phyloP scores from a whole-genome alignment of 2,888 invertebrate species.

The Camponotus fellah region DNA sequence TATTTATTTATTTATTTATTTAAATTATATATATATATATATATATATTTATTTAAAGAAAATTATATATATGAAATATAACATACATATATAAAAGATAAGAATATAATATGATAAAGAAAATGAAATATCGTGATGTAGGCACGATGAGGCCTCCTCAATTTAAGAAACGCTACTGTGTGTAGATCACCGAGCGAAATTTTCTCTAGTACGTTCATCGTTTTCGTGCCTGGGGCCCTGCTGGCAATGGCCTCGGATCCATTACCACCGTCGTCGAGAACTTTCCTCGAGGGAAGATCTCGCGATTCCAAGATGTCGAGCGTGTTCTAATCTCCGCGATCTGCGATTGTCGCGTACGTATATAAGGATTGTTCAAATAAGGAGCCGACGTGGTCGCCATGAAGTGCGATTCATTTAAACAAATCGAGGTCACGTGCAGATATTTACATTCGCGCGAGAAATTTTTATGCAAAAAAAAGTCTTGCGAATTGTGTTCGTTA shows the following conservation, averaged over 20 bases:
- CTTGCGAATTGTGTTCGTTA: not conserved
- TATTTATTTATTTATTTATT: no score
- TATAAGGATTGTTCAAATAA: constrained; percentile 39
- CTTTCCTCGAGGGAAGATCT: constrained; percentile 58
- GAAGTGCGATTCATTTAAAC: not conserved
- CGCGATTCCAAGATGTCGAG: constrained; percentile 63
- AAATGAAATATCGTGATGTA: constrained; percentile 9
- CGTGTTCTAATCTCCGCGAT: constrained; percentile 54
- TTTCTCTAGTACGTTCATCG: constrained; percentile 64
- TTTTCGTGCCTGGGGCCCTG: constrained; percentile 28
- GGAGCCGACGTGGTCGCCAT: not conserved
- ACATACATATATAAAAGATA: not conserved
- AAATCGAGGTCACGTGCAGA: not conserved
- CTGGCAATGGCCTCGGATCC: constrained; percentile 58
- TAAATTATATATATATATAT: not conserved
- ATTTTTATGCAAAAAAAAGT: not conserved
- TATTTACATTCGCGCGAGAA: constrained; percentile 1
- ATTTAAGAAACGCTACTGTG: constrained; percentile 37
- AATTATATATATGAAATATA: no score
- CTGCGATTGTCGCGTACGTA: constrained; percentile 27
- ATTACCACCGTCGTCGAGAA: constrained; percentile 63
- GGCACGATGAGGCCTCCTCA: constrained; percentile 9
- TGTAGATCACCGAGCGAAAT: constrained; percentile 65
- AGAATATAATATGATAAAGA: not conserved
- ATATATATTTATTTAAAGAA: not conserved